Evolutionary conservation across 2,888 invertebrate species (phyloP), one percentile per base, ranked within the genome.

Genomic region (Drosophila dives): DNA sequence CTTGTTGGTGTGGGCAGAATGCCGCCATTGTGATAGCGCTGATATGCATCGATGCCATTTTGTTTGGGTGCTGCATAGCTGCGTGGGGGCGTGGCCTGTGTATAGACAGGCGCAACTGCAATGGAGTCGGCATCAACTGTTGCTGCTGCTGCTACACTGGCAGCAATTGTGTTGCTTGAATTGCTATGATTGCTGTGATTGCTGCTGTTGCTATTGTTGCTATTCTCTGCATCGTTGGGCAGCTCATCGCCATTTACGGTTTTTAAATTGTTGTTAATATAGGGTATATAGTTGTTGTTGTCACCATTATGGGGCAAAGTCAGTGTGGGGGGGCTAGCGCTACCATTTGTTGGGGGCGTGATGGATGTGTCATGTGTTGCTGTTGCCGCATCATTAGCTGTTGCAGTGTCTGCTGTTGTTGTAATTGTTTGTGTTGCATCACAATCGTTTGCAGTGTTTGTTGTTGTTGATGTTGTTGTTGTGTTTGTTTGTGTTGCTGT

Each of bases 361-460:
- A 59, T 70, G 64, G 77, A 64, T 68, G 80, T 64, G 71, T 72
- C 71, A 62, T 71, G 51, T 70, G 82, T 73, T 83, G 89, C 71
- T 82, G 90, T 80, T 73, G 77, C 56, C 68, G 65, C 62, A 45
- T 61, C 76, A 64, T 61, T 66, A 61, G 63, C 78, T 72, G 79
- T 54, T 68, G 73, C 62, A 70, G 73, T 86, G 80, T 65, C 69
- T 67, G 83, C 65, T 64, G 75, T 75, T 61, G 62, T 49, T 78
- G 76, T 75, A 68, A 69, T 75, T 89, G 90, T 86, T 84, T 77
- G 78, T 80, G 86, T 80, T 86, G 88, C 72, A 81, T 83, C 88
- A 78, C 86, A 88, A 84, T 81, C 82, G 63, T 75, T 76, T 59
- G 81, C 66, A 48, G 72, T 66, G 61, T 58, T 65, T 74, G 62